Base-by-base conservation (phyloP, 2,113 vertebrate species). In the Clarias macrocephalus region DNA sequence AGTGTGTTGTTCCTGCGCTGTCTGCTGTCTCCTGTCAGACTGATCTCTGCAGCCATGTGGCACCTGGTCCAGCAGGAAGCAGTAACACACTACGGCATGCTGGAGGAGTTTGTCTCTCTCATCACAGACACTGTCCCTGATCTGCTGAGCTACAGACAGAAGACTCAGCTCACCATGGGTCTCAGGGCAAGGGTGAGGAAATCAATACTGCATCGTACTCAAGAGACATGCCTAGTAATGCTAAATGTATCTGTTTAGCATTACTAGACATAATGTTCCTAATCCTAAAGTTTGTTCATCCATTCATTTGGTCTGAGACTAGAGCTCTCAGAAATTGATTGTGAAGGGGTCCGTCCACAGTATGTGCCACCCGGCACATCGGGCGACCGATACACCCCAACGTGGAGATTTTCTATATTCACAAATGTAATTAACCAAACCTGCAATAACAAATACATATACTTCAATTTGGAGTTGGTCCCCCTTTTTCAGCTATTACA, bases 31-130 rank as follows among this genome's bases (percentile, higher is more conserved):
- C 94, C 94, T 0, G 13, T 94, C 65, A 94, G 95, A 80, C 91
- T 96, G 0, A 90, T 92, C 0, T 95, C 93, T 1, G 96, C 96
- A 0, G 94, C 95, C 1, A 86, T 94, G 91, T 97, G 96, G 96
- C 93, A 92, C 28, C 93, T 95, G 6, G 88, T 94, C 0, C 92
- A 93, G 56, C 86, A 90, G 63, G 95, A 94, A 85, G 86, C 91
- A 25, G 92, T 95, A 66, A 88, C 89, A 86, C 93, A 92, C 1
- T 97, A 96, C 13, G 94, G 94, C 10, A 94, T 90, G 33, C 92
- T 96, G 1, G 88, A 96, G 84, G 93, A 95, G 81, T 95, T 96
- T 63, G 94, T 97, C 86, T 88, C 87, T 0, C 88, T 81, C 42
- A 91, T 96, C 65, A 95, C 94, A 0, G 92, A 93, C 18, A 92